Evolutionary conservation across 2,888 invertebrate species (phyloP), one percentile per base, ranked within the genome.

Genomic region (Caenorhabditis plicata): DNA sequence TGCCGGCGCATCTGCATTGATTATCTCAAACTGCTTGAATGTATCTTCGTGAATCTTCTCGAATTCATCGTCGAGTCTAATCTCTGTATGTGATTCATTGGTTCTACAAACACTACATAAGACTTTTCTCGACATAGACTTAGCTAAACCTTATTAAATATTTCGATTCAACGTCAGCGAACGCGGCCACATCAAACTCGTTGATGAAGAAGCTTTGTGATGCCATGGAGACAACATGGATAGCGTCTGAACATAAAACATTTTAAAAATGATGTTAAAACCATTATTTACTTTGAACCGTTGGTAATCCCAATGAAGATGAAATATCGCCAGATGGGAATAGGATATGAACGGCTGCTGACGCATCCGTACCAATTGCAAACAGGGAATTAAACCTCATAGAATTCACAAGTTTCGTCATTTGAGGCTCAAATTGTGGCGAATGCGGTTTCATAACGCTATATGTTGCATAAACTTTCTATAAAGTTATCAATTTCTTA

Each of bases 291-390:
- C 35, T 20, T 23, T 17, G 25, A 5, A 36, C 4, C 8, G 39
- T 29, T 1, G 57, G 51, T 4, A 57, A 31, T 1, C 57, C 57
- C 31, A 57, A 51, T 4, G 47, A 42, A 3, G 51, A 13, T 15
- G 57, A 27, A 20, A 51, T 8, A 9, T 46, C 23, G 20, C 57
- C 57, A 11, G 51, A 35, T 4, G 51, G 51, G 2, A 57, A 3
- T 11, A 51, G 38, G 20, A 47, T 51, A 11, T 47, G 25, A 4
- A 26, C 36, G n/a, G 20, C 46, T 15, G 8, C 29, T 13, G 29
- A 13, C 13, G 31, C 3, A 19, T 29, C 42, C 17, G 31, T 23
- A 4, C 11, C 27, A 2, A 25, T 17, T 3, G 20, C 3, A n/a
- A 26, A 40, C 27, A 20, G 5, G n/a, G 7, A 19, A 36, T 13